Conservation (phyloP, 2,113 vertebrate genomes). For the Bombycilla garrulus region DNA sequence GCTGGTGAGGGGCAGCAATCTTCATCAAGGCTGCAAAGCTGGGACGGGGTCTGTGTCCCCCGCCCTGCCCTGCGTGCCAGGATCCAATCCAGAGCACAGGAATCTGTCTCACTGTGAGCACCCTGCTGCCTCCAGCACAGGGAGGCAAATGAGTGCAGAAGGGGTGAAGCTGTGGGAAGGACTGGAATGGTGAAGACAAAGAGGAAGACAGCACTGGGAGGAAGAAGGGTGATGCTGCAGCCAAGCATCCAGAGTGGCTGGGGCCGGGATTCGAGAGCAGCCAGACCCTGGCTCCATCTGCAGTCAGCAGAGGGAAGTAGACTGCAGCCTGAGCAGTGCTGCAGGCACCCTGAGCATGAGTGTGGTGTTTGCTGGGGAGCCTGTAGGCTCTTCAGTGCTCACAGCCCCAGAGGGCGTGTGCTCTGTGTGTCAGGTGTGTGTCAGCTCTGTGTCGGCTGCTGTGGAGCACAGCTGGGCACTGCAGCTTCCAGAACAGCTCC, state of each 20-base stretch:
- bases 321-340: not conserved
- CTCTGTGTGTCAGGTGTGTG: not conserved
- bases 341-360: not conserved
- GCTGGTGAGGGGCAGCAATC: not conserved
- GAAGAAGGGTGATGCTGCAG: not conserved
- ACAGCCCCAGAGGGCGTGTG: not conserved
- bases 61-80: not conserved
- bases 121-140: not conserved
- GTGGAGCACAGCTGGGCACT: not conserved
- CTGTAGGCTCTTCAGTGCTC: rapidly evolving
- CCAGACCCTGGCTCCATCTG: slow-evolving; percentile 51
- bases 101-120: not conserved
- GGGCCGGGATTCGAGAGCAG: not conserved
- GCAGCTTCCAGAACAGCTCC: not conserved
- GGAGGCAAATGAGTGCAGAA: rapidly evolving
- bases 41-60: not conserved
- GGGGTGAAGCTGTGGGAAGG: not conserved
- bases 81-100: not conserved
- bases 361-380: not conserved
- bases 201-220: not conserved
- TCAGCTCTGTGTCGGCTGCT: too few relatives aligned
- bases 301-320: not conserved
- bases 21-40: not conserved
- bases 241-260: not conserved
- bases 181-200: not conserved